Evolutionary conservation across 2,888 invertebrate species (phyloP).

Genomic region (Rapana venosa): DNA sequence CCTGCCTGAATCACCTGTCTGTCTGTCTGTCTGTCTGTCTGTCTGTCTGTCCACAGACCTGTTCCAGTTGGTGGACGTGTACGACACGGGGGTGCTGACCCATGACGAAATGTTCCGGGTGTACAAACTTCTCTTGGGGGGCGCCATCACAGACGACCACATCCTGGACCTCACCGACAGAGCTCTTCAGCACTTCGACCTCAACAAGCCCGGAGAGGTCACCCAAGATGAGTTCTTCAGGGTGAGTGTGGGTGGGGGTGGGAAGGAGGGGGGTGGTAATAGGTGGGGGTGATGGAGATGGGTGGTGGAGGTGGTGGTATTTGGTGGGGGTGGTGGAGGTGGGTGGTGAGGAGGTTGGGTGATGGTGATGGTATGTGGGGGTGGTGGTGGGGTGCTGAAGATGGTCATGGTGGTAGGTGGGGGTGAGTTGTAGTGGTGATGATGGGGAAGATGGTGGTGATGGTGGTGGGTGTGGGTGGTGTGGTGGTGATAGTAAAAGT

Average conservation of each 20-base stretch:
- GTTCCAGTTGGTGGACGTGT: slow-evolving; percentile 66
- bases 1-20: not conserved
- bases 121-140: slow-evolving; percentile 62
- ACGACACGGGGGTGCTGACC: slow-evolving; percentile 59
- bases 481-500: no score
- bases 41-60: slow-evolving; percentile 54
- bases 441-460: not conserved
- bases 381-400: no score
- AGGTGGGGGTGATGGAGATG: not conserved
- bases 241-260: slow-evolving; percentile 47
- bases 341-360: no score
- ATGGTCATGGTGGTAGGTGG: no score
- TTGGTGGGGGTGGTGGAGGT: not conserved
- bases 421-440: no score
- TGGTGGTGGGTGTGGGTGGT: not conserved
- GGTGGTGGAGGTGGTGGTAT: not conserved
- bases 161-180: slow-evolving; percentile 64
- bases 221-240: slow-evolving; percentile 61
- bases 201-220: slow-evolving; percentile 62
- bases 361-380: no score
- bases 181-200: slow-evolving; percentile 59
- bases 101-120: slow-evolving; percentile 67
- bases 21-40: not conserved
- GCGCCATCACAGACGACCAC: slow-evolving; percentile 64
- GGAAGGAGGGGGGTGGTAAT: not conserved